A percentile compares a stretch with the other conserved stretches of the same genome.
Evolutionary conservation across 2,797 vertebrate genomes (phyloP).

Genomic region (Halcyon smyrnensis): DNA sequence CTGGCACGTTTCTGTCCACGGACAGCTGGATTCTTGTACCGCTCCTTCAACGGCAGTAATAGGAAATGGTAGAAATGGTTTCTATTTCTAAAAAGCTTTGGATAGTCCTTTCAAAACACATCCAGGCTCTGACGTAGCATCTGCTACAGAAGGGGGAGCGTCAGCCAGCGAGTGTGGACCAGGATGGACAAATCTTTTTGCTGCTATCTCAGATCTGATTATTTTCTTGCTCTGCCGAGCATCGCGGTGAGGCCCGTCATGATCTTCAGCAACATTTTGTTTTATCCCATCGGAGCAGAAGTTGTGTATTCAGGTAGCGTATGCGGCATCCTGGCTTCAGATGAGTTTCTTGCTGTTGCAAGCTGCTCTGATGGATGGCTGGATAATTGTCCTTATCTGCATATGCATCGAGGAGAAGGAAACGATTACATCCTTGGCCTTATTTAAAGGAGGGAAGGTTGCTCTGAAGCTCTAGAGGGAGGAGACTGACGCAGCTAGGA

Average conservation of each 20-base stretch:
- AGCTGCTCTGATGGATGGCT: neutral
- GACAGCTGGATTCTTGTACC: neutral
- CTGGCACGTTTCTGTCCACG: fast-evolving
- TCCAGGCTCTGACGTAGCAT: neutral
- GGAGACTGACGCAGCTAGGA: constrained; percentile 4
- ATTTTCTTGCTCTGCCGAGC: fast-evolving
- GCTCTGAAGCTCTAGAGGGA: constrained; percentile 34
- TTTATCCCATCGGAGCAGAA: neutral
- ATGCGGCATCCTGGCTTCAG: neutral
- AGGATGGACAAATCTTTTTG: neutral
- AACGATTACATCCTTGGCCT: neutral
- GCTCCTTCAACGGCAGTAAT: neutral
- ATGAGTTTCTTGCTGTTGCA: neutral
- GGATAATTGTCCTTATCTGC: constrained; percentile 34
- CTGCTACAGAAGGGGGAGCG: neutral
- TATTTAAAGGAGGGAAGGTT: neutral
- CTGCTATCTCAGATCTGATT: neutral
- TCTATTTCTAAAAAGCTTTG: neutral
- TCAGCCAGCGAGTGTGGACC: fast-evolving
- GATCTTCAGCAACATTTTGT: neutral
- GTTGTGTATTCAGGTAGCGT: neutral
- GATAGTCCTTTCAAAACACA: neutral
- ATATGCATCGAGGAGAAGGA: neutral
- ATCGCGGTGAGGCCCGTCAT: neutral
- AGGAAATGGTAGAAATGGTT: no score